Evolutionary conservation across 2,888 invertebrate genomes (phyloP), one percentile per base, ranked within the genome.

Genomic region (Cephus spinipes): DNA sequence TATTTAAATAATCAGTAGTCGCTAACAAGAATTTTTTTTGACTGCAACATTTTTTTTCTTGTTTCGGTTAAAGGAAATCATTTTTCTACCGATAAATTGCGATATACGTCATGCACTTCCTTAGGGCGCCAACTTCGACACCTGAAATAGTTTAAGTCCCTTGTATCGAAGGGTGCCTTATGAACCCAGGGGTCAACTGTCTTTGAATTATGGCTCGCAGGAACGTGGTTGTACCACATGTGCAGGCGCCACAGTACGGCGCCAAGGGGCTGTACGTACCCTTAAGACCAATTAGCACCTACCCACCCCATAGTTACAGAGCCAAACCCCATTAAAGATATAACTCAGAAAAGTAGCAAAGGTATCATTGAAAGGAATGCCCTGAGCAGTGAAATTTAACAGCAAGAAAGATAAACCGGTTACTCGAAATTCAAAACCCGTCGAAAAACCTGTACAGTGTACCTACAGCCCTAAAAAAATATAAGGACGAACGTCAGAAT

Each of bases 231-330:
- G 80, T 35, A 81, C 86, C 88, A 88, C 81, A 82, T 88, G 88
- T 82, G 82, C 68, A 82, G 86, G 85, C 87, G 88, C 87, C 87
- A 79, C 74, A 75, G 79, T 71, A 75, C 83, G 88, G 88, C 88
- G 88, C 88, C 88, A 87, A 69, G 75, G 79, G 84, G 82, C 77
- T 80, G 83, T 83, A 83, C 84, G 6, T 77, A 84, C 80, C 85
- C 80, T 84, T 85, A 85, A 80, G 82, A 83, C 88, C 89, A 90
- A 90, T 90, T 90, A 90, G 89, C 90, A 90, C 89, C 85, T 85
- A 83, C 81, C 79, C 80, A 79, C 79, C 81, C 75, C 73, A 74
- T 74, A 55, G 55, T 33, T 71, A 33, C 71, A 31, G 32, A 71
- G 55, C 9, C 55, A 9, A 55, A 55, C 55, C 55, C 55, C 55